Percentiles rank a stretch among this genome's conserved stretches.
phyloP scores from a whole-genome alignment of 2,888 invertebrate species.

The Strigamia maritima region DNA sequence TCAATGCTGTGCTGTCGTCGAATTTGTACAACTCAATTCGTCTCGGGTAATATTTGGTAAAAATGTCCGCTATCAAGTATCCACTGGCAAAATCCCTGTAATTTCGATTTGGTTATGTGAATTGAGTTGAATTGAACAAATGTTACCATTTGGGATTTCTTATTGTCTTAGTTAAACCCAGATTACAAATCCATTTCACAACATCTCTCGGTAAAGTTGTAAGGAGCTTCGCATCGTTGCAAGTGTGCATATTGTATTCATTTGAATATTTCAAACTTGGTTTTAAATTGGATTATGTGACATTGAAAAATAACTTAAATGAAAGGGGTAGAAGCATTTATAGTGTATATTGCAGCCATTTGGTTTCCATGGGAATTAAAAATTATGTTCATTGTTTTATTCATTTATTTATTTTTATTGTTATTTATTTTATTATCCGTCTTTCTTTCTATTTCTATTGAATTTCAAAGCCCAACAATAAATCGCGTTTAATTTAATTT shows the following conservation, averaged over 20 bases:
- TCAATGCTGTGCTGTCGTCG: neutral
- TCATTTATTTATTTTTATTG: too few relatives aligned
- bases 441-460: too few relatives aligned
- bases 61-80: conserved; percentile 9
- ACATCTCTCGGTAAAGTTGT: neutral
- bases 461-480: too few relatives aligned
- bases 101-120: neutral
- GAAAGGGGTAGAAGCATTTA: too few relatives aligned
- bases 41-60: conserved; percentile 7
- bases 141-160: neutral
- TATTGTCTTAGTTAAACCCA: neutral
- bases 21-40: neutral
- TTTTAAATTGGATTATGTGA: neutral
- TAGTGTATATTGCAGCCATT: too few relatives aligned
- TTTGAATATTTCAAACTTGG: neutral
- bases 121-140: too few relatives aligned
- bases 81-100: conserved; percentile 22
- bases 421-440: too few relatives aligned
- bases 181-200: neutral
- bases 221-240: neutral
- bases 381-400: too few relatives aligned
- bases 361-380: too few relatives aligned
- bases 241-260: neutral
- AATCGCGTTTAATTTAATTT: too few relatives aligned
- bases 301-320: too few relatives aligned